These are phyloP conservation scores for Cremastinae sp. DNA, from an alignment of 2,888 invertebrate species.

Conservation along the genomic window DNA sequence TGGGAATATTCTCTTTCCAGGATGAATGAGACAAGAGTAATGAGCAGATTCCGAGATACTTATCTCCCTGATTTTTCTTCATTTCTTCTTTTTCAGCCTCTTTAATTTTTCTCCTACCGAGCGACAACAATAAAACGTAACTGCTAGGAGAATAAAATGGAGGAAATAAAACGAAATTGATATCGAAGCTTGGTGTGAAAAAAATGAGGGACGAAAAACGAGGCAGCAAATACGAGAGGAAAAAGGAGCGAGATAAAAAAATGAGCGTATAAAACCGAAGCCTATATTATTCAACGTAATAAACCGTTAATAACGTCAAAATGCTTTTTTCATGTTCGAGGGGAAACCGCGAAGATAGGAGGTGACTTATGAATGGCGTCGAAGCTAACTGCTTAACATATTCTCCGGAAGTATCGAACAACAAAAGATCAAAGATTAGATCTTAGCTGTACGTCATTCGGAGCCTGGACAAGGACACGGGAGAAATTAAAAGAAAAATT, in stretches of 20 bases:
- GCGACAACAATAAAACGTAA: slow-evolving; percentile 40
- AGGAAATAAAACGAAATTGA: slow-evolving; percentile 42
- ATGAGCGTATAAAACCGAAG: neutral
- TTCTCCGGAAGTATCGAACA: slow-evolving; percentile 30
- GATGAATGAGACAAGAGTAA: slow-evolving; percentile 55
- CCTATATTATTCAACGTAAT: slow-evolving; percentile 19
- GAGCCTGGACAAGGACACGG: slow-evolving; percentile 21
- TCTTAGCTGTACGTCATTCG: slow-evolving; percentile 29
- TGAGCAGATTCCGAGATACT: slow-evolving; percentile 47
- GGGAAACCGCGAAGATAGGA: slow-evolving; percentile 23
- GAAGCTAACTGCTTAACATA: slow-evolving; percentile 34
- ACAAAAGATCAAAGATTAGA: slow-evolving; percentile 51
- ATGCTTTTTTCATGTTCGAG: slow-evolving; percentile 24
- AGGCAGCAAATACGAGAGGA: slow-evolving; percentile 7
- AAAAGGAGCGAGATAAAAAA: neutral
- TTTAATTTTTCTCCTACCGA: slow-evolving; percentile 2
- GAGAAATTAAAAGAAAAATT: slow-evolving; percentile 18
- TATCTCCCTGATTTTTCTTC: slow-evolving; percentile 40
- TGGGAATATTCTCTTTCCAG: slow-evolving; percentile 54
- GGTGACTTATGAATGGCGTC: slow-evolving; percentile 44
- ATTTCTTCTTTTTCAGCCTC: neutral
- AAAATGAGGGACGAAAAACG: neutral
- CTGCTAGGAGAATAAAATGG: neutral
- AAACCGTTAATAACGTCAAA: slow-evolving; percentile 39
- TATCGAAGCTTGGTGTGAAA: slow-evolving; percentile 37